Evolutionary conservation across 92 coral and sea anemone species (phyloP), one percentile per base, ranked within the genome.

Genomic region (Porites cylindrica): DNA sequence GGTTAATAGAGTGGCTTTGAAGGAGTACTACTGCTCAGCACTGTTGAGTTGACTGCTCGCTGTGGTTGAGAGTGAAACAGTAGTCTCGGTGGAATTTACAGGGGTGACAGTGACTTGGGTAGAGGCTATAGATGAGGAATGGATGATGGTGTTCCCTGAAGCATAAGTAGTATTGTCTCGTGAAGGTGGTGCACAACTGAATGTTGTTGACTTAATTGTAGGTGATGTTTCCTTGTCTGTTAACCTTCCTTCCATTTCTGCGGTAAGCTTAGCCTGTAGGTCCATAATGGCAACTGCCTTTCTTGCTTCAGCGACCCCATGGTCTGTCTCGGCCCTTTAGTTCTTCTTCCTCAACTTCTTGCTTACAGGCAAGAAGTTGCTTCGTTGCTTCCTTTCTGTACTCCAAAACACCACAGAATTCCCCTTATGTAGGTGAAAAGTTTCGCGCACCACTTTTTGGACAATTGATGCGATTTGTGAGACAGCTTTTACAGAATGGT

Each of bases 261-360:
- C 91, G 5, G 83, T 65, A 24, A 64, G 66, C 53, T 51, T 63
- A 11, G 76, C 86, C 54, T 87, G 86, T 24, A 87, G 29, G 18
- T 87, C 86, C 86, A 64, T 59, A 6, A 87, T 23, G 52, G 82
- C 86, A 38, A 74, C 90, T 50, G 47, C 26, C 52, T 80, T 82
- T 29, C 86, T 75, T 20, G 90, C 86, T 80, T 87, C 86, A 64
- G 90, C 86, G 18, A 87, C 86, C 76, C 70, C 61, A 66, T 24
- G 29, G 29, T 78, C 74, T 14, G 59, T 73, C 80, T 75, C 74
- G 4, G 72, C 58, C 59, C 52, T 80, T 47, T 71, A 52, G 10
- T 75, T 47, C 70, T 86, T 62, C 56, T 60, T 60, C 66, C 66
- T 26, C 29, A 26, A 26, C 29, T 26, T 26, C 29, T 26, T 26